Base-by-base conservation (phyloP, 30 jellyfish, hydroid and myxozoan species). In the Morbakka virulenta region DNA sequence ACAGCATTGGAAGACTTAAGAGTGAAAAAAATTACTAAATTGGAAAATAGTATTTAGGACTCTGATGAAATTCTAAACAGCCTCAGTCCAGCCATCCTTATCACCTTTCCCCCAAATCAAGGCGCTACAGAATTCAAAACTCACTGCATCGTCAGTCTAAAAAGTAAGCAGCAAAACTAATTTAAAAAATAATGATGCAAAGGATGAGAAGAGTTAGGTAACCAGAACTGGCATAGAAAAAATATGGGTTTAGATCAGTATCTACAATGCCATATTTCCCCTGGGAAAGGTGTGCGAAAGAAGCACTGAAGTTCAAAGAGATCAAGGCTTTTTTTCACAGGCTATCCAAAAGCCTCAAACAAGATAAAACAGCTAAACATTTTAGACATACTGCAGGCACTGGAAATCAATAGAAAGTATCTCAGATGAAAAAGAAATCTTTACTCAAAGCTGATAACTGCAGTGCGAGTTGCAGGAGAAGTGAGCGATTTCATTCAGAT, bases 131-230 rank as follows among this genome's bases (percentile, higher is more conserved):
- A 69, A 27, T 69, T 68, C 27, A n/a, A 32, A 36, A 41, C 0
- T 3, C 82, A 69, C 52, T 23, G 73, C 23, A 69, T 36, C 17
- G 20, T 69, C 21, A 69, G 82, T 41, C 48, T 69, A 47, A 69
- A 34, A 49, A 69, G 35, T n/a, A 68, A 69, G 31, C 12, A 25
- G 9, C 17, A 25, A 69, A 69, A 36, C 35, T 69, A 11, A 69
- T 33, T 35, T 51, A 34, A 22, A 35, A 29, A 47, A 47, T 69
- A 14, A 27, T 35, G 17, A 34, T 47, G n/a, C 25, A 35, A 35
- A 32, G 82, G 48, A 24, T 14, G 14, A 47, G 29, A 47, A 2
- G 29, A 0, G 24, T 17, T 21, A 47, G 27, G 17, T 35, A 69
- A 27, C 4, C 9, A 22, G 69, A 35, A 24, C 27, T 69, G 11